Evolutionary conservation across 2,113 vertebrate genomes (phyloP).

Genomic region (Meles meles): DNA sequence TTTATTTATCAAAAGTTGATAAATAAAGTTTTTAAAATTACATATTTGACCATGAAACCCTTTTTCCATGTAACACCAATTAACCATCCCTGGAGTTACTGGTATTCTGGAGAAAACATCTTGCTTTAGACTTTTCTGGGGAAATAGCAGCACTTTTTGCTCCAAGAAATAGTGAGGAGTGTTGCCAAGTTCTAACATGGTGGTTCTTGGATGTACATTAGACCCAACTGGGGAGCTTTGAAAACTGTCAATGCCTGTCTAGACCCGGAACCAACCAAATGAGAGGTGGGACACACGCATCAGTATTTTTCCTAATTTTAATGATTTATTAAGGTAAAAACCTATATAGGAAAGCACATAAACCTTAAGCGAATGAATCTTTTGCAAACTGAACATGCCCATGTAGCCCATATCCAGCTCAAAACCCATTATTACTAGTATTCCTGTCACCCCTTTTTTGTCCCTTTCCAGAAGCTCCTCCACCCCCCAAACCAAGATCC

Average conservation of each 20-base stretch:
- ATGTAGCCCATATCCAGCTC: neutral
- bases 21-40: neutral
- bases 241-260: neutral
- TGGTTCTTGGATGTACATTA: constrained; percentile 27
- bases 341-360: neutral
- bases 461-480: neutral
- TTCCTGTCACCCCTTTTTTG: neutral
- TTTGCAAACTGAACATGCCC: neutral
- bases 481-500: neutral
- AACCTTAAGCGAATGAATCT: neutral
- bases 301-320: neutral
- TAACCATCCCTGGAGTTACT: neutral
- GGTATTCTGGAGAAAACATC: neutral
- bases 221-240: constrained; percentile 5
- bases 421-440: neutral
- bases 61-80: neutral
- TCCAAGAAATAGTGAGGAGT: constrained; percentile 45
- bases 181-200: neutral
- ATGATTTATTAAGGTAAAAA: neutral
- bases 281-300: neutral
- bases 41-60: neutral
- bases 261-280: neutral
- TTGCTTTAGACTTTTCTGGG: neutral
- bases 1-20: neutral
- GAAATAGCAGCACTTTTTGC: neutral